phyloP scores from a whole-genome alignment of 2,888 invertebrate genomes.

The Aphidius colemani region DNA sequence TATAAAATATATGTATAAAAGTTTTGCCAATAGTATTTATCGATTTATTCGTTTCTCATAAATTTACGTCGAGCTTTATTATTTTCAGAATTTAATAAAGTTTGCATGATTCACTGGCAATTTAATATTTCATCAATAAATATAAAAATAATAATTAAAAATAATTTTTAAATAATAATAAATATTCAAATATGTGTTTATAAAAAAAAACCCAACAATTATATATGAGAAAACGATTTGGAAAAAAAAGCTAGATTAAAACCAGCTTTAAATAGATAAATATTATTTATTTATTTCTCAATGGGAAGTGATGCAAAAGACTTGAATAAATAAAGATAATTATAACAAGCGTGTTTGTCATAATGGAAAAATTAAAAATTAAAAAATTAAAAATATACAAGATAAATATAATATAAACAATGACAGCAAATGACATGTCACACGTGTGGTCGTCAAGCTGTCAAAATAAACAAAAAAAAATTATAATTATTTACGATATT shows the following conservation, averaged over 20 bases:
- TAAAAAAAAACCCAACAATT: too few relatives aligned
- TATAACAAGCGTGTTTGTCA: not conserved
- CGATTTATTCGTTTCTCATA: slow-evolving; percentile 1
- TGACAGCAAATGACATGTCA: too few relatives aligned
- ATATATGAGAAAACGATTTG: too few relatives aligned
- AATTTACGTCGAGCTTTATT: slow-evolving; percentile 6
- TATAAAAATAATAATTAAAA: not conserved
- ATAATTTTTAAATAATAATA: not conserved
- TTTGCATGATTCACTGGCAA: not conserved
- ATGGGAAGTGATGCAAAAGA: too few relatives aligned
- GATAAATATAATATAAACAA: too few relatives aligned
- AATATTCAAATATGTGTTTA: too few relatives aligned
- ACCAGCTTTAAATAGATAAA: too few relatives aligned
- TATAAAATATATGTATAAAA: not conserved
- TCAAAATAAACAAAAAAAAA: not conserved
- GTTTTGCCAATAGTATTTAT: slow-evolving; percentile 8
- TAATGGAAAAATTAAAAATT: too few relatives aligned
- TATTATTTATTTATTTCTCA: too few relatives aligned
- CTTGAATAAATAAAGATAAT: not conserved
- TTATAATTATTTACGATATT: not conserved
- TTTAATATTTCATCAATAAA: not conserved
- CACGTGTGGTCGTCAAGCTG: not conserved
- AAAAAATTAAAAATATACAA: too few relatives aligned
- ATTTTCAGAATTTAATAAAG: slow-evolving; percentile 8
- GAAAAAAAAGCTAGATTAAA: too few relatives aligned